phyloP scores from a whole-genome alignment of 2,888 invertebrate species.

The Caenorhabditis japonica region DNA sequence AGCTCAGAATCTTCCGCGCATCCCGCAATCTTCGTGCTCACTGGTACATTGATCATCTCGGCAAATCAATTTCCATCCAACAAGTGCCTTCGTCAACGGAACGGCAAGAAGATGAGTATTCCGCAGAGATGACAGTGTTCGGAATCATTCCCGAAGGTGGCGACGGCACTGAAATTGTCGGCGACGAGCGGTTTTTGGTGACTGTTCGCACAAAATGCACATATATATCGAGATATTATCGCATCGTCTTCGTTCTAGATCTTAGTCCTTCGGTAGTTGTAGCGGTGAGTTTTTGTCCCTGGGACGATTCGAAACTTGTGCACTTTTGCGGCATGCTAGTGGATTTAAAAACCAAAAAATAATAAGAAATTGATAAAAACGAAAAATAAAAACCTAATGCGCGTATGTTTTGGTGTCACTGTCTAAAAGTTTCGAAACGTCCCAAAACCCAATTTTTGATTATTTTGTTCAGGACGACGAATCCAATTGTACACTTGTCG shows the following conservation, averaged over 20 bases:
- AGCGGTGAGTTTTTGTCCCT: constrained; percentile 80
- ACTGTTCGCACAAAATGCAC: constrained; percentile 78
- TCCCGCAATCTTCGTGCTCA: constrained; percentile 85
- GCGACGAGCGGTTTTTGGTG: constrained; percentile 57
- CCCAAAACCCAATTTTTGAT: no score
- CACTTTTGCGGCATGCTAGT: no score
- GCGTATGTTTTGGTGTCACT: no score
- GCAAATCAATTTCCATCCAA: constrained; percentile 51
- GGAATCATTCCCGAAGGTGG: constrained; percentile 60
- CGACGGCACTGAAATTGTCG: constrained; percentile 38
- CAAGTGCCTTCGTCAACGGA: background rate
- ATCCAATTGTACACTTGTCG: constrained; percentile 77
- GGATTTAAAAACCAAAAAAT: no score
- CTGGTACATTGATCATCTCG: constrained; percentile 83
- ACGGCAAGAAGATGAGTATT: constrained; percentile 16
- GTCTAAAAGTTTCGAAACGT: no score
- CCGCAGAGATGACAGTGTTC: constrained; percentile 58
- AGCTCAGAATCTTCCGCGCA: constrained; percentile 81
- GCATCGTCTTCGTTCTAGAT: constrained; percentile 85
- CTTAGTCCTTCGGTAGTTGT: constrained; percentile 85
- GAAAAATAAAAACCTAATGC: no score
- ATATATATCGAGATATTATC: constrained; percentile 84
- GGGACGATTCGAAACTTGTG: background rate
- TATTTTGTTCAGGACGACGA: constrained; percentile 77
- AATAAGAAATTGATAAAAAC: no score